Percentiles rank a stretch among this genome's conserved stretches.
Conservation (phyloP, 2,888 invertebrate species). For the Amorpha juglandis region DNA sequence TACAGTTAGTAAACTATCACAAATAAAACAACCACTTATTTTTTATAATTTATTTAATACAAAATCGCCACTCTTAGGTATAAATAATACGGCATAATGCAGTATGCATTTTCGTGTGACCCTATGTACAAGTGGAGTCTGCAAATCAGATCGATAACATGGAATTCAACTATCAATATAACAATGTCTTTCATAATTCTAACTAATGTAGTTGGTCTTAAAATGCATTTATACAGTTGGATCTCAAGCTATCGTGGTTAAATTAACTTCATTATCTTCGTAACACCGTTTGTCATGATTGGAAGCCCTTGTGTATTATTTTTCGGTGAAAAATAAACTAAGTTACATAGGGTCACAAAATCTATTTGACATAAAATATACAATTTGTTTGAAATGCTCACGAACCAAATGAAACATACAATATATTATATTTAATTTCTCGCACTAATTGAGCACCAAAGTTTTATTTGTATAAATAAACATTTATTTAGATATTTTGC, state of each 20-base stretch:
- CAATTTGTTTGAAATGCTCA: background rate
- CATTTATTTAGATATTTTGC: background rate
- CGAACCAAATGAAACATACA: background rate
- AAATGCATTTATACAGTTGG: background rate
- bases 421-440: conserved; percentile 5
- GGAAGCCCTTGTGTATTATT: background rate
- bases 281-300: background rate
- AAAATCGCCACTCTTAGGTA: conserved; percentile 53
- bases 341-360: background rate
- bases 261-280: conserved; percentile 2
- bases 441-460: conserved; percentile 17
- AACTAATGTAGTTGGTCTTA: background rate
- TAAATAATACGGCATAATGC: conserved; percentile 33
- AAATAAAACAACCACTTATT: conserved; percentile 44
- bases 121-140: background rate
- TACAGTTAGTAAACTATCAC: background rate
- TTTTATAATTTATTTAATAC: conserved; percentile 58
- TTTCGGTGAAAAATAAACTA: background rate
- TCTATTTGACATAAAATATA: background rate
- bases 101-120: conserved; percentile 30
- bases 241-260: background rate
- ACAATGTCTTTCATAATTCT: background rate
- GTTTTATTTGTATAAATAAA: conserved; percentile 10
- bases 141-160: background rate
- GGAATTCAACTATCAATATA: background rate